Evolutionary conservation across 1,140 invertebrate genomes (phyloP).

Genomic region (Spodoptera litura): DNA sequence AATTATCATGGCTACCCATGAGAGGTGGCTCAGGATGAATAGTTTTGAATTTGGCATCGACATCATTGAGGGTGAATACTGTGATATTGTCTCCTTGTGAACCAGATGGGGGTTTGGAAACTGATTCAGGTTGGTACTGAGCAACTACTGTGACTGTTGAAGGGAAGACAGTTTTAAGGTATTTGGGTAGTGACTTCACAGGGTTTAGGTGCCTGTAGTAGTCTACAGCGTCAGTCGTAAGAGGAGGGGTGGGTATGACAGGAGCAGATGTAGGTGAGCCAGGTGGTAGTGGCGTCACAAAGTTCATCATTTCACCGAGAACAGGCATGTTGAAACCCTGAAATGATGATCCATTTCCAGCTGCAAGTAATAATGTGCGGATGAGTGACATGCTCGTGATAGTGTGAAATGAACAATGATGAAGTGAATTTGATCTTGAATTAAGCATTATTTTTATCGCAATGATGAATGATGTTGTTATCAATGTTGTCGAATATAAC

Average conservation of each 20-base stretch:
- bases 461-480: neutral
- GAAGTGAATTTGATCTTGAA: constrained; percentile 4
- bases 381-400: constrained; percentile 55
- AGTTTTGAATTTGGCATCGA: constrained; percentile 64
- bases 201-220: constrained; percentile 64
- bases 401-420: constrained; percentile 15
- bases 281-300: constrained; percentile 70
- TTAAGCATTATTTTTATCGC: neutral
- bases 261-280: constrained; percentile 58
- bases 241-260: constrained; percentile 61
- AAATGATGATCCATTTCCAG: constrained; percentile 65
- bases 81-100: constrained; percentile 63
- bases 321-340: constrained; percentile 60
- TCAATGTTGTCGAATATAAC: no score
- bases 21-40: constrained; percentile 63
- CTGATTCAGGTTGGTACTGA: neutral
- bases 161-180: constrained; percentile 57
- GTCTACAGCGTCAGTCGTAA: constrained; percentile 65
- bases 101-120: constrained; percentile 32
- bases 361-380: constrained; percentile 76
- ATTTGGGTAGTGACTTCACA: constrained; percentile 65
- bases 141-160: neutral
- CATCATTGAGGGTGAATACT: constrained; percentile 64
- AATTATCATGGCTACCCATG: constrained; percentile 48
- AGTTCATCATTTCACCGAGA: constrained; percentile 60